Evolutionary conservation across 2,113 vertebrate genomes (phyloP), one percentile per base, ranked within the genome.

Genomic region (Nycticryphes semicollaris): DNA sequence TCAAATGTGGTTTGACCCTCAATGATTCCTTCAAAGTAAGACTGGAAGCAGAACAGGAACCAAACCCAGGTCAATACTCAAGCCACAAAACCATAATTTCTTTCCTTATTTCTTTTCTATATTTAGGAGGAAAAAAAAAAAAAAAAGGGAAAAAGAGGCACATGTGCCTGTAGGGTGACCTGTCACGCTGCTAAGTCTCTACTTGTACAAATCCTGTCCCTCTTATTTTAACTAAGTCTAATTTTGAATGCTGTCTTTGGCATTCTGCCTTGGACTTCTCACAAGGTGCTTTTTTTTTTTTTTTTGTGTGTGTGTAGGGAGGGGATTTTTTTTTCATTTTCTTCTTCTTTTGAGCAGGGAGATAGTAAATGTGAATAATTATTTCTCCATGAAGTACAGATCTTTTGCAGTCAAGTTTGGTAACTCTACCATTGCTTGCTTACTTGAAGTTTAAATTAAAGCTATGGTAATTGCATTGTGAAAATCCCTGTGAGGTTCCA

Each of bases 21-120:
- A 87, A 60, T 81, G 76, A 84, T 94, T 96, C 94, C 94, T 95
- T 94, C 93, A 94, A 96, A 97, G 94, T 70, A 93, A 92, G 86
- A 86, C 89, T 93, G 69, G 91, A 95, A 96, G 89, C 91, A 93
- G 94, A 92, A 92, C 86, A 93, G 95, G 93, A 96, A 96, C 89
- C 54, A 96, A 96, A 92, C 76, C 56, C 45, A 92, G 91, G 93
- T 89, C 89, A 93, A 92, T 95, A 90, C 39, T 90, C 56, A 95
- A 84, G 76, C 95, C 95, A 89, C 96, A 95, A 97, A 96, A 72
- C 95, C 94, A 94, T 87, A 95, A 95, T 94, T 96, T 87, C 91
- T 89, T 85, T 91, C 80, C 89, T 87, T 74, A 87, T 89, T 95
- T 89, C 53, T 94, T 70, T 94, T 95, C 73, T 94, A 91, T 89